phyloP scores from a whole-genome alignment of 2,888 invertebrate genomes.

The Xestia xanthographa region DNA sequence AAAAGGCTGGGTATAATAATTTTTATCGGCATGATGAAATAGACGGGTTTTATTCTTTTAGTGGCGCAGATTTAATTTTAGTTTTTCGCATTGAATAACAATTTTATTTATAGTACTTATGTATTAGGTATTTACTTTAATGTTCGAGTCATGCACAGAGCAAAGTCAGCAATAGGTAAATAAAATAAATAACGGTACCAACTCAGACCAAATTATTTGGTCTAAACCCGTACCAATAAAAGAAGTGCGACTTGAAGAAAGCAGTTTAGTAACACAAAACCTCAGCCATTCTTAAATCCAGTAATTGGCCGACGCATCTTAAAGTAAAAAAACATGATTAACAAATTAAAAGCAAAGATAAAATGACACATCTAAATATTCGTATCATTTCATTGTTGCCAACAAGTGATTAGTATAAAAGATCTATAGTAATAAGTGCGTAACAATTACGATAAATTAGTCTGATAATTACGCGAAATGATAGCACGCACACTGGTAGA shows the following conservation, averaged over 20 bases:
- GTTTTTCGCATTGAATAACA: background rate
- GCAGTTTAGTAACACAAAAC: conserved; percentile 6
- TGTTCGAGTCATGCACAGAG: conserved; percentile 12
- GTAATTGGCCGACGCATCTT: background rate
- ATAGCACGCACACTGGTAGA: conserved; percentile 30
- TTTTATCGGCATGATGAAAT: background rate
- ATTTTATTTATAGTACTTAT: conserved; percentile 25
- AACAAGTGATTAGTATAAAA: conserved; percentile 29
- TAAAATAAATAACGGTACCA: background rate
- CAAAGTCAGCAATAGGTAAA: background rate
- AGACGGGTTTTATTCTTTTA: background rate
- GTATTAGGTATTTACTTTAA: background rate
- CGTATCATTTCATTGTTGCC: conserved; percentile 27
- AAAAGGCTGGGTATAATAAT: background rate
- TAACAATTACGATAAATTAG: conserved; percentile 46
- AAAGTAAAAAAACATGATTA: background rate
- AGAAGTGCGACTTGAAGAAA: background rate
- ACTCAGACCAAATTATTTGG: too few relatives aligned
- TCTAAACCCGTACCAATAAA: background rate
- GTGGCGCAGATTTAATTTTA: background rate
- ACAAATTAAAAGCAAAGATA: conserved; percentile 12
- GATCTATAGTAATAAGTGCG: conserved; percentile 22
- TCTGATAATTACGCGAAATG: conserved; percentile 19
- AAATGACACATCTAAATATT: conserved; percentile 6
- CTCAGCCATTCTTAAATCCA: background rate